Percentiles rank a stretch among this genome's conserved stretches.
phyloP scores from a whole-genome alignment of 2,888 invertebrate genomes.

The Hymenopus coronatus region DNA sequence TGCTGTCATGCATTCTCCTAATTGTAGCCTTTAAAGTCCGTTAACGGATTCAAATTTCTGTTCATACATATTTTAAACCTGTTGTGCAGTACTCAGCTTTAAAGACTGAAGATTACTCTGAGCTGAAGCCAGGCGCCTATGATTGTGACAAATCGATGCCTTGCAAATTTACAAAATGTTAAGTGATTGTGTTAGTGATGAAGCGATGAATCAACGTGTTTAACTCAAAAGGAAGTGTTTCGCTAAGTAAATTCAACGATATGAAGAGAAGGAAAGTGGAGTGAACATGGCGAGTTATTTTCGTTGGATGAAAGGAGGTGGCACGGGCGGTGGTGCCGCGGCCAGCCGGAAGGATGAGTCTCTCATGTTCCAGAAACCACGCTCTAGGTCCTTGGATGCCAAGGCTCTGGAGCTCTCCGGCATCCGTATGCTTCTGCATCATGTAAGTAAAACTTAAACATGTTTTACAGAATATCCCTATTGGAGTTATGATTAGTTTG shows the following conservation, averaged over 20 bases:
- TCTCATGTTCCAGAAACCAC: conserved; percentile 56
- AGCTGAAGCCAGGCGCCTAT: background rate
- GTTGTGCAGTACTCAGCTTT: background rate
- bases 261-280: background rate
- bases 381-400: conserved; percentile 72
- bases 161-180: too few relatives aligned
- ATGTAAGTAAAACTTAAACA: conserved; percentile 43
- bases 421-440: conserved; percentile 58
- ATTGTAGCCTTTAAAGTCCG: too few relatives aligned
- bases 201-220: too few relatives aligned
- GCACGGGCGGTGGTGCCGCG: background rate
- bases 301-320: conserved; percentile 64
- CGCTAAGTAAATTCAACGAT: background rate
- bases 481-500: too few relatives aligned
- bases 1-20: too few relatives aligned
- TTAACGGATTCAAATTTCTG: too few relatives aligned
- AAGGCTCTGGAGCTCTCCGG: conserved; percentile 68
- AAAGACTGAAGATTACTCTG: background rate
- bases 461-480: too few relatives aligned
- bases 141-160: background rate
- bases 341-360: conserved; percentile 37
- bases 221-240: background rate
- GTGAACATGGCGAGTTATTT: conserved; percentile 63
- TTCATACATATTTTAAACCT: too few relatives aligned
- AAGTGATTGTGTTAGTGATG: too few relatives aligned